phyloP scores from a whole-genome alignment of 2,797 vertebrate genomes.

The Ceryle rudis region DNA sequence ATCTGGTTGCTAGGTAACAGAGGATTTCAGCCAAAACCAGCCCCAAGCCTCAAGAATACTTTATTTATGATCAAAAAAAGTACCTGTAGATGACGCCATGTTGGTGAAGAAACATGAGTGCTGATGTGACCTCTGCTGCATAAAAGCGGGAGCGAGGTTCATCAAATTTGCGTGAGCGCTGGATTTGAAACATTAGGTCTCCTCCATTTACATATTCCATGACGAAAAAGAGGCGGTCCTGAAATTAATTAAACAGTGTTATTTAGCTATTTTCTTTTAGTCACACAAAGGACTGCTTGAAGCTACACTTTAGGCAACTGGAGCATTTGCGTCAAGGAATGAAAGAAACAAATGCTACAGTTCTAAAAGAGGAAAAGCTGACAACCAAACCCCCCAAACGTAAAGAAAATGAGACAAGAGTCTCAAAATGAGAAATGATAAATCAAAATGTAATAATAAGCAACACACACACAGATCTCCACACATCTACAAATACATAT shows the following conservation, averaged over 20 bases:
- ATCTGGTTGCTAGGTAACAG: conserved; percentile 71
- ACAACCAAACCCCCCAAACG: not conserved
- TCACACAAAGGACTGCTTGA: conserved; percentile 44
- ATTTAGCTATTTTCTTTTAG: conserved; percentile 29
- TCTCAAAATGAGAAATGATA: not conserved
- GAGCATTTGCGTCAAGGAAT: not conserved
- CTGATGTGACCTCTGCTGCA: conserved; percentile 95
- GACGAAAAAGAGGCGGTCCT: conserved; percentile 98
- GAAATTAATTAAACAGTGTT: conserved; percentile 65
- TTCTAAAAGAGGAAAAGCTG: not conserved
- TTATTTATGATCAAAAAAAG: conserved; percentile 2
- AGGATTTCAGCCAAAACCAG: conserved; percentile 57
- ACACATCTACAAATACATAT: not conserved
- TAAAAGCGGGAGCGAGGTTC: conserved; percentile 96
- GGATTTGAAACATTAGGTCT: conserved; percentile 98
- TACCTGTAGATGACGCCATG: conserved; percentile 98
- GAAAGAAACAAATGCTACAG: not conserved
- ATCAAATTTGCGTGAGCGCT: conserved; percentile 96
- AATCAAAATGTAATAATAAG: not conserved
- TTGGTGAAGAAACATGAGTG: conserved; percentile 96
- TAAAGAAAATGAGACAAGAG: not conserved
- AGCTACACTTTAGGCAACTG: not conserved
- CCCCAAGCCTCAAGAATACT: conserved; percentile 11
- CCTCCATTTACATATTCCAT: conserved; percentile 98
- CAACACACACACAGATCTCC: not conserved